Base-by-base conservation (phyloP, 1,140 invertebrate species). In the Cyrtorhinus lividipennis region DNA sequence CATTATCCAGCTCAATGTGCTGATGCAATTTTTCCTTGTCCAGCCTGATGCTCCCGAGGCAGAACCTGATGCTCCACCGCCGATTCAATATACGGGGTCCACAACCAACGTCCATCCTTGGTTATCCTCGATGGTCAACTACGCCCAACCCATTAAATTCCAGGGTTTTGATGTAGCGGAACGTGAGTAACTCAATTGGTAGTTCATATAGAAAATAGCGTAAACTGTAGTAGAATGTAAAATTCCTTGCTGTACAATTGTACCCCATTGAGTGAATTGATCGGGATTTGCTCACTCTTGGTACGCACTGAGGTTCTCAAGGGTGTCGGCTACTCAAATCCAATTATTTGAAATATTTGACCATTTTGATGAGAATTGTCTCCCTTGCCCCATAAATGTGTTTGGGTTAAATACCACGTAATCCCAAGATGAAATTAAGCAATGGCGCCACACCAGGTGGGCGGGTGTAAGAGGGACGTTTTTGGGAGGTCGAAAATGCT, bases 81-180 rank as follows among this genome's bases (percentile, higher is more conserved):
- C 83, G 62, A 80, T 83, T 53, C 81, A 83, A 67, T 98, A 99
- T 75, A 96, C 90, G 0, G 92, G 94, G 46, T 97, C 95, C 62
- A 99, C 97, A 13, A 96, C 93, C 56, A 97, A 96, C 74, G 95
- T 99, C 56, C 97, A 99, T 78, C 97, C 96, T 18, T 95, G 92
- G 83, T 81, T 99, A 1, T 98, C 95, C 24, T 95, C 93, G 44
- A 89, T 99, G 86, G 89, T 99, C 70, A 99, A 99, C 81, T 99
- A 99, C 79, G 93, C 95, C 62, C 95, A 98, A 77, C 96, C 97
- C 1, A 89, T 99, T 71, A 99, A 99, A 78, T 99, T 99, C 78
- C 87, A 91, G 73, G 90, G 93, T 68, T 99, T 99, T 76, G 95
- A 98, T 72, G 83, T 92, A 66, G 93, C 96, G 12, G 94, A 98